phyloP scores from a whole-genome alignment of 2,888 invertebrate species.

The Sarcophaga caerulescens region DNA sequence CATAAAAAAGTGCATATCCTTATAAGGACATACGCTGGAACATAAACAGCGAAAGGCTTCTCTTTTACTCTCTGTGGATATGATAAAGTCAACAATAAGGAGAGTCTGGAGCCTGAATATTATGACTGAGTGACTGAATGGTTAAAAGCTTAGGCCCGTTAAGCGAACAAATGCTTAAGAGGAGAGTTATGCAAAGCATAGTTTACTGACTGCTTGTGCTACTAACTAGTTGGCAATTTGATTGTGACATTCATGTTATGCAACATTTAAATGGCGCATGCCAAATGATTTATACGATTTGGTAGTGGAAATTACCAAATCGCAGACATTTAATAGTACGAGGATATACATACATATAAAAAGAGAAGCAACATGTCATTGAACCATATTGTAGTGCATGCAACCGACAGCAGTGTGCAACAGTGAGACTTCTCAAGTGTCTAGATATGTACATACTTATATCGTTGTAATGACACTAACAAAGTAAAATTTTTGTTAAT shows the following conservation, averaged over 20 bases:
- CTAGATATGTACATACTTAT: conserved; percentile 1
- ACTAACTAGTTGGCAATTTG: no score
- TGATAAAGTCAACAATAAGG: background rate
- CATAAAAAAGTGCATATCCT: conserved; percentile 63
- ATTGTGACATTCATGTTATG: conserved; percentile 51
- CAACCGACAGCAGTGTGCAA: background rate
- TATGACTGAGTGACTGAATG: background rate
- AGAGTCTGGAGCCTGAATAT: background rate
- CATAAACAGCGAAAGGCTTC: background rate
- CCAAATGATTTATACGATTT: conserved; percentile 66
- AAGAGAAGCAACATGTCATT: conserved; percentile 63
- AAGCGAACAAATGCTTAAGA: conserved; percentile 23
- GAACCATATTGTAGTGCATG: conserved; percentile 42
- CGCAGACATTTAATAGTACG: conserved; percentile 60
- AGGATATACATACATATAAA: conserved; percentile 46
- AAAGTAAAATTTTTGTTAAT: conserved; percentile 36
- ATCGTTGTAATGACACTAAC: background rate
- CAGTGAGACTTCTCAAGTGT: background rate
- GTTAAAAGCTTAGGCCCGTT: background rate
- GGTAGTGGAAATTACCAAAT: conserved; percentile 50
- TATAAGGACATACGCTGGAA: conserved; percentile 61
- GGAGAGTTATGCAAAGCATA: background rate
- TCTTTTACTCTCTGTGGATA: background rate
- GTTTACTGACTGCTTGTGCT: background rate
- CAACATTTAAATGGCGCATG: conserved; percentile 65